Evolutionary conservation across 1,140 invertebrate genomes (phyloP).

Genomic region (Philotrypesis tridentata): DNA sequence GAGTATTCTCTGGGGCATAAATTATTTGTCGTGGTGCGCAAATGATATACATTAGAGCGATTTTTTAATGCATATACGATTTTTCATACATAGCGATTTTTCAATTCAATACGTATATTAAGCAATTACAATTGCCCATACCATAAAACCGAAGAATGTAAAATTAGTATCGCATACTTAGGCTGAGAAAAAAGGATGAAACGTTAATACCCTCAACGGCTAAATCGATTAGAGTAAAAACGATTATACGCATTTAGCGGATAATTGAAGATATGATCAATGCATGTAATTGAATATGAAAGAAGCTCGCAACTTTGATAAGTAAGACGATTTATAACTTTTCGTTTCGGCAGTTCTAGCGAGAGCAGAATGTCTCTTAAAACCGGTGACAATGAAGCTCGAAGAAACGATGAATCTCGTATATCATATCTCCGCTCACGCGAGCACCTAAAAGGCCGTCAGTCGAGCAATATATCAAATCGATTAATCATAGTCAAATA

Average conservation of each 20-base stretch:
- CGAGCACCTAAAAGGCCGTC: slow-evolving; percentile 14
- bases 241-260: slow-evolving; percentile 23
- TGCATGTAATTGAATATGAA: slow-evolving; percentile 26
- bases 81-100: background rate
- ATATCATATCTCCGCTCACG: slow-evolving; percentile 28
- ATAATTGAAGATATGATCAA: slow-evolving; percentile 5
- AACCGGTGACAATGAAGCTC: background rate
- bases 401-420: slow-evolving; percentile 24
- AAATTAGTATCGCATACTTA: too few species aligned
- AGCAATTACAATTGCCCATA: too few species aligned
- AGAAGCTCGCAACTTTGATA: slow-evolving; percentile 14
- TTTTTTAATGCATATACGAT: too few species aligned
- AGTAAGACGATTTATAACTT: slow-evolving; percentile 13
- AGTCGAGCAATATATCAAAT: slow-evolving; percentile 16
- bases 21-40: too few species aligned
- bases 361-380: background rate
- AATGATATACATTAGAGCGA: too few species aligned
- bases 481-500: slow-evolving; percentile 45
- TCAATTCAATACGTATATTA: too few species aligned
- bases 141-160: too few species aligned
- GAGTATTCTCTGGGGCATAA: too few species aligned
- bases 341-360: background rate
- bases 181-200: background rate
- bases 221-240: slow-evolving; percentile 7
- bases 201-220: background rate